Evolutionary conservation across 2,113 vertebrate species (phyloP).

Genomic region (Oncorhynchus clarkii): DNA sequence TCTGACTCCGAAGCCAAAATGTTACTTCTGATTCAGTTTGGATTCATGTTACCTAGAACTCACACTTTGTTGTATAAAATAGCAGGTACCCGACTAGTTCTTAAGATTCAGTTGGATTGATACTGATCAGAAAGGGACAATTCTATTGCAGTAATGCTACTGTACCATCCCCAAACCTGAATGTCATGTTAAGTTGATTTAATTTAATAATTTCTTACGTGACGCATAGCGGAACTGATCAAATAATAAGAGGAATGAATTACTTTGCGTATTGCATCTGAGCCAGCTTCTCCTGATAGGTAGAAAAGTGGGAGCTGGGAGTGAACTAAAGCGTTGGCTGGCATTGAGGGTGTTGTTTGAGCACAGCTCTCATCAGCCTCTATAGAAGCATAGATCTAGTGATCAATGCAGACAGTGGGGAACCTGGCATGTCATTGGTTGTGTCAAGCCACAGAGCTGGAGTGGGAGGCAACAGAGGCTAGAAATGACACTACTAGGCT

Average conservation of each 20-base stretch:
- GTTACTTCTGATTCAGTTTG: not conserved
- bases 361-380: conserved; percentile 19
- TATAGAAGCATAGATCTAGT: conserved; percentile 26
- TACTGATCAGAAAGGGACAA: not conserved
- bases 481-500: not conserved
- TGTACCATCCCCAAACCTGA: too few species aligned
- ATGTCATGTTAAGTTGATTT: not conserved
- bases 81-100: not conserved
- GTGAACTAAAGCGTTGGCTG: not conserved
- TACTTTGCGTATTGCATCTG: not conserved
- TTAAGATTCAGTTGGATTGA: not conserved
- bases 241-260: not conserved
- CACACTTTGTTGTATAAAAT: not conserved
- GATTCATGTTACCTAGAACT: not conserved
- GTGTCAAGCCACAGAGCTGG: conserved; percentile 16
- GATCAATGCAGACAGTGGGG: conserved; percentile 32
- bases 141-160: not conserved
- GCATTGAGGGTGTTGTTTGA: conserved; percentile 2
- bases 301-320: not conserved
- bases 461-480: conserved; percentile 17
- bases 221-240: not conserved
- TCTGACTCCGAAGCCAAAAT: not conserved
- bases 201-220: not conserved
- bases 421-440: conserved; percentile 27
- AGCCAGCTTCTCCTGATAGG: not conserved